These are phyloP conservation scores for Eilema griseolum DNA, from an alignment of 2,888 invertebrate genomes.

Conservation along the genomic window DNA sequence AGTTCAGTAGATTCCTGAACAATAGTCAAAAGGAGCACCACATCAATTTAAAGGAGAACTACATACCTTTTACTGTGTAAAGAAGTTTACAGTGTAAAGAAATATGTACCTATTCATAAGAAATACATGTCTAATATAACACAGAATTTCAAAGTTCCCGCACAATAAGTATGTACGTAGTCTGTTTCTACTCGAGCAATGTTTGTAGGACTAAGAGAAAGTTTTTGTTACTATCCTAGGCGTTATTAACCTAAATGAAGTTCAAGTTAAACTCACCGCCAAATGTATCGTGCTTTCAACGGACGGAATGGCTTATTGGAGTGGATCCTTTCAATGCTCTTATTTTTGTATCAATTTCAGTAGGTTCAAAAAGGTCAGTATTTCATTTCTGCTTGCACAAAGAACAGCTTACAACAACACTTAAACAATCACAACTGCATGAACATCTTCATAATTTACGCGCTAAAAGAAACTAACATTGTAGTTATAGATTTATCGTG, in stretches of 20 bases:
- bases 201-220: not conserved
- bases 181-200: not conserved
- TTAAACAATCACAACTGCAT: not conserved
- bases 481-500: not conserved
- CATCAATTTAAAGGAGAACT: not conserved
- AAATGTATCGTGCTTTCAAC: not conserved
- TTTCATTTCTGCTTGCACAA: not conserved
- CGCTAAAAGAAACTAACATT: not conserved
- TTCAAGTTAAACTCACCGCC: conserved; percentile 3
- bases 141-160: conserved; percentile 8
- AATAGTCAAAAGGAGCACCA: not conserved
- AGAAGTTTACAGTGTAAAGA: not conserved
- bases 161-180: not conserved
- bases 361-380: not conserved
- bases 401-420: not conserved
- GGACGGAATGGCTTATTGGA: too few species aligned
- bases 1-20: not conserved
- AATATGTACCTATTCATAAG: not conserved
- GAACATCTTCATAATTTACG: not conserved
- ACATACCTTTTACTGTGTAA: not conserved
- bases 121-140: not conserved
- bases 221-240: not conserved
- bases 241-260: not conserved
- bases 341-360: not conserved
- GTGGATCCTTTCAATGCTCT: not conserved